Evolutionary conservation across 2,888 invertebrate genomes (phyloP), one percentile per base, ranked within the genome.

Genomic region (Apomyelois bistriatella): DNA sequence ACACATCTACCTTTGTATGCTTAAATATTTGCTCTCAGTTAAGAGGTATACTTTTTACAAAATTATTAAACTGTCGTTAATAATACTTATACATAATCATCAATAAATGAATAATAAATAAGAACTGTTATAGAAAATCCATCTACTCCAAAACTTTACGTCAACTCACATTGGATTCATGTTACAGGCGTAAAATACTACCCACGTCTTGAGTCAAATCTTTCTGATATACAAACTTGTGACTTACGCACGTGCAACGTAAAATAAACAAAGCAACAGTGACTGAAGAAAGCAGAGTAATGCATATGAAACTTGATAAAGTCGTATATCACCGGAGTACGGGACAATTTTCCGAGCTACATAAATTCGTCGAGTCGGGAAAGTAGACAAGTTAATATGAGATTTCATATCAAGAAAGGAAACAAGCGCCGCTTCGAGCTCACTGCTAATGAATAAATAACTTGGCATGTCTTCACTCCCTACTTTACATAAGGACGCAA

Each of bases 321-420:
- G 68, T 64, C 62, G 63, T 77, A 72, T 67, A 72, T 76, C 73
- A 76, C 70, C 64, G 62, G 63, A 64, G 63, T 65, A 62, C 63
- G 62, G 65, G 75, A 79, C 74, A 80, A 79, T 79, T 79, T 79
- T 71, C 78, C 68, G 55, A 64, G 74, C 74, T 72, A 76, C 75
- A 81, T 81, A 82, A 82, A 82, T 81, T 78, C 67, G 60, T 62
- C 56, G 72, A 66, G 72, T 67, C 68, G 64, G 64, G 68, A 74
- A 78, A 77, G 81, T 72, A 76, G 78, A 81, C 77, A 82, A 76
- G 79, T 76, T 82, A 79, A 81, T 82, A 80, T 74, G 78, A 79
- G 76, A 78, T 79, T 79, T 79, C 76, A 78, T 74, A 73, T 75
- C 69, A 67, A 65, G 65, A 61, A 54, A 60, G 66, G 67, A 71